These are phyloP conservation scores for Machaerirhynchus nigripectus DNA, from an alignment of 2,113 vertebrate genomes.

Conservation along the genomic window DNA sequence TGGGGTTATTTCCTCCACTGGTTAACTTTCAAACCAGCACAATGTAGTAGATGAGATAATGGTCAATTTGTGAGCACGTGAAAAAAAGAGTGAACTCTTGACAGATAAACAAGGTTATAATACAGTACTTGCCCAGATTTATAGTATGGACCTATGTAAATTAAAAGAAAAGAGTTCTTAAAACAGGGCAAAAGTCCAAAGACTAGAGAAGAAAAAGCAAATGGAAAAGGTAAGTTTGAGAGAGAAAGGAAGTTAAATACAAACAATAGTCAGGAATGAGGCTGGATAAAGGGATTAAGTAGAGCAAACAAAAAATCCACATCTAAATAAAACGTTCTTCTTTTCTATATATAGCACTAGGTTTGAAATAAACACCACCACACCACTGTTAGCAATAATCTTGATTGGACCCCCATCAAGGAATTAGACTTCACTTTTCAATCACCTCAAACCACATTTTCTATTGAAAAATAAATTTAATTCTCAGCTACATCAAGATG, in stretches of 20 bases:
- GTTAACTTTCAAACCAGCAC: not conserved
- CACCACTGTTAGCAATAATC: too few relatives aligned
- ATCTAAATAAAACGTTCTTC: not conserved
- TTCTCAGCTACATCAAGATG: not conserved
- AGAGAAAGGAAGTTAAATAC: not conserved
- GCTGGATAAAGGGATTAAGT: not conserved
- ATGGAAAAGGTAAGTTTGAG: not conserved
- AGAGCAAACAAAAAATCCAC: not conserved
- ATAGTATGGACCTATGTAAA: not conserved
- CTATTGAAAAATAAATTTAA: not conserved
- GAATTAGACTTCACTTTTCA: not conserved
- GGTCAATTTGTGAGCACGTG: not conserved
- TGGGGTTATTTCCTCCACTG: rapidly evolving
- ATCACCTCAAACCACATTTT: not conserved
- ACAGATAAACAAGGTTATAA: not conserved
- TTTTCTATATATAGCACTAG: not conserved
- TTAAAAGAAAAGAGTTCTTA: not conserved
- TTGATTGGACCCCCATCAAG: not conserved
- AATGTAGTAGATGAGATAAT: not conserved
- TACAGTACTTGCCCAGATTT: not conserved
- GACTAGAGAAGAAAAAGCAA: not conserved
- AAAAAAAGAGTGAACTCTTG: not conserved
- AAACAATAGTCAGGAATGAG: not conserved
- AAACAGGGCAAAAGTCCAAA: not conserved
- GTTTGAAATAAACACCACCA: not conserved